phyloP scores from a whole-genome alignment of 2,113 vertebrate species.

The Naja naja region DNA sequence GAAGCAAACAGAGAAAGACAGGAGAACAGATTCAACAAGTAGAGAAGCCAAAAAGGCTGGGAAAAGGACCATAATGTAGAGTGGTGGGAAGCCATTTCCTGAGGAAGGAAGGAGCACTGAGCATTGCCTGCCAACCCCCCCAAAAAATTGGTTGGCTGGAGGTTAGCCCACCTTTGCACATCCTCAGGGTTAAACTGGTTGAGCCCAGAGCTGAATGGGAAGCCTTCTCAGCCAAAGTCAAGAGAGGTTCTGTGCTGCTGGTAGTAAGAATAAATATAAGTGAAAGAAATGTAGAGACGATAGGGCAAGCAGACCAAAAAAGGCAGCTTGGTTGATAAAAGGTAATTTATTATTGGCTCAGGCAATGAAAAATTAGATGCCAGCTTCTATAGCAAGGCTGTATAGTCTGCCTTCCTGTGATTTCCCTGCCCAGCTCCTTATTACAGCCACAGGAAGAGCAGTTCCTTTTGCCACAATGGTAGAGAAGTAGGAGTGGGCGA shows the following conservation, averaged over 20 bases:
- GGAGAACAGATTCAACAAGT: neutral
- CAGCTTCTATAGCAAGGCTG: neutral
- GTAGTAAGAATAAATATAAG: neutral
- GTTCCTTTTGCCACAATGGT: neutral
- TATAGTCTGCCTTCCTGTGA: neutral
- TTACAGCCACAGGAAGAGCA: neutral
- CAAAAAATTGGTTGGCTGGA: neutral
- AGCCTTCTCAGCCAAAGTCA: neutral
- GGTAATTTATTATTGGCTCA: neutral
- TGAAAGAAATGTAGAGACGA: neutral
- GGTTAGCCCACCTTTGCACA: neutral
- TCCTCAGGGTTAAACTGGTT: neutral
- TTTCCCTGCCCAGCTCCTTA: neutral
- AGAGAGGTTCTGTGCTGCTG: neutral
- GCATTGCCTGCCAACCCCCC: neutral
- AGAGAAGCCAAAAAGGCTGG: too few relatives aligned
- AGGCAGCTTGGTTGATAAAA: neutral
- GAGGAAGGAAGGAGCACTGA: neutral
- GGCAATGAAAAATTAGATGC: neutral
- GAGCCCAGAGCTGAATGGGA: too few relatives aligned
- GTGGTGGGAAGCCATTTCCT: neutral
- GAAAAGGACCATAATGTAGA: neutral
- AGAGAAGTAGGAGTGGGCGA: slow-evolving; percentile 40
- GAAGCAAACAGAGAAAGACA: neutral
- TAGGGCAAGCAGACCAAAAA: neutral